phyloP scores from a whole-genome alignment of 2,113 vertebrate genomes.

The Neotragus pygmaeus region DNA sequence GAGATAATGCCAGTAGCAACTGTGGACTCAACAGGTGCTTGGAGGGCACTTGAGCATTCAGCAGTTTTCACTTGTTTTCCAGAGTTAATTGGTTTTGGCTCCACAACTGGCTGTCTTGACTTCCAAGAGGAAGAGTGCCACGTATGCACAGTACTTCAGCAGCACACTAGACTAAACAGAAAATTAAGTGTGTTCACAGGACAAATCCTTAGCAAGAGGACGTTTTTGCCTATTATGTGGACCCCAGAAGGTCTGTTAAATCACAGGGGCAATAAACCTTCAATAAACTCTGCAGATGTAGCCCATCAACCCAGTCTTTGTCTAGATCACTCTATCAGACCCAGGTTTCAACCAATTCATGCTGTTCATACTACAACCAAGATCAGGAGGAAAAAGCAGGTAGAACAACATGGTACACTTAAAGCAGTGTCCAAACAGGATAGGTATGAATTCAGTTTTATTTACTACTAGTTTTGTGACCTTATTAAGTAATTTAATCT shows the following conservation, averaged over 20 bases:
- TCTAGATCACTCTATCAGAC: background rate
- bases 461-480: background rate
- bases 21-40: constrained; percentile 47
- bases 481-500: constrained; percentile 5
- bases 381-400: background rate
- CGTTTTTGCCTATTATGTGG: background rate
- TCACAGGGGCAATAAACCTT: background rate
- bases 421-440: background rate
- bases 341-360: constrained; percentile 30
- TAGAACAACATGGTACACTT: background rate
- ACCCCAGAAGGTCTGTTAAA: background rate
- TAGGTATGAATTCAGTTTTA: background rate
- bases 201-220: background rate
- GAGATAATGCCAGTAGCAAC: constrained; percentile 46
- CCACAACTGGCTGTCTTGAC: constrained; percentile 1
- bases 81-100: constrained; percentile 28
- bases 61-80: constrained; percentile 48
- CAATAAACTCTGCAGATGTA: background rate
- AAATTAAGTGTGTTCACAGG: background rate
- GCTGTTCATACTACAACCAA: constrained; percentile 4
- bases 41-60: constrained; percentile 27
- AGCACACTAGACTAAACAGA: background rate
- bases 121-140: background rate
- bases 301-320: background rate
- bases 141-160: background rate